phyloP scores from a whole-genome alignment of 2,797 vertebrate species.

The Lithobates sylvaticus region DNA sequence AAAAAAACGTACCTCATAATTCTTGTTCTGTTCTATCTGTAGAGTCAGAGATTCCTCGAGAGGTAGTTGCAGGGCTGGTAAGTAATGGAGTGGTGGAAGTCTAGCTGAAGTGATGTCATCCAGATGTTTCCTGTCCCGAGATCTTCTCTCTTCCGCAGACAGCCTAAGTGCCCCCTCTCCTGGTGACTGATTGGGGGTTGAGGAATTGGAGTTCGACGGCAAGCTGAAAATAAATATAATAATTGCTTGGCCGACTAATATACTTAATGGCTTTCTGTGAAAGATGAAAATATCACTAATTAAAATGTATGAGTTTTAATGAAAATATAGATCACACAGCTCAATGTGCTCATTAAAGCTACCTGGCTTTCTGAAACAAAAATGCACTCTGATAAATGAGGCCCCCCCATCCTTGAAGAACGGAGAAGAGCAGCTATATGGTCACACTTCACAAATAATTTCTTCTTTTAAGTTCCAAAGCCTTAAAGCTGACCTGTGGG shows the following conservation, averaged over 20 bases:
- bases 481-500: too few species aligned
- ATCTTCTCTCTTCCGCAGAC: slow-evolving; percentile 77
- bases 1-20: slow-evolving; percentile 79
- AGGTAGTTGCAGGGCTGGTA: slow-evolving; percentile 82
- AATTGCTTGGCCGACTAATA: neutral
- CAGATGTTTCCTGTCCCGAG: slow-evolving; percentile 86
- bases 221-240: slow-evolving; percentile 72
- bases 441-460: too few species aligned
- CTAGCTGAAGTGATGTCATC: slow-evolving; percentile 91
- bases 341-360: neutral
- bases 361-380: too few species aligned
- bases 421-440: too few species aligned
- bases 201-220: slow-evolving; percentile 70
- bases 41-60: slow-evolving; percentile 87
- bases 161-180: slow-evolving; percentile 67
- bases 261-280: neutral
- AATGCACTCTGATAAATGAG: too few species aligned
- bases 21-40: slow-evolving; percentile 83
- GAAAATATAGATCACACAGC: neutral
- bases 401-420: too few species aligned
- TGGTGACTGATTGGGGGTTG: slow-evolving; percentile 70
- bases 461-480: too few species aligned
- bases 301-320: neutral
- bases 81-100: slow-evolving; percentile 85
- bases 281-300: neutral